These are phyloP conservation scores for Zele albiditarsus DNA, from an alignment of 2,888 invertebrate genomes.

Conservation along the genomic window DNA sequence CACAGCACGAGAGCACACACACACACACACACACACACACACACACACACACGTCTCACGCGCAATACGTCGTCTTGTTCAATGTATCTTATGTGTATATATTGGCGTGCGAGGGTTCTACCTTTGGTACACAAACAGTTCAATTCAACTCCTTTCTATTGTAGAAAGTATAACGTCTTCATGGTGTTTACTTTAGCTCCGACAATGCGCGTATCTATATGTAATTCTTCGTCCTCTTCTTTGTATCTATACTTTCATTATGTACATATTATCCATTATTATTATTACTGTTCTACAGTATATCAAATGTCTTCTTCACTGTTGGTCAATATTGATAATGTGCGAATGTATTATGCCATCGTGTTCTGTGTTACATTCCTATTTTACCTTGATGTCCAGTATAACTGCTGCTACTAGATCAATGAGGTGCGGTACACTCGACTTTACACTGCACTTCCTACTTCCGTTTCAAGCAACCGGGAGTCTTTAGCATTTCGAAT, in stretches of 20 bases:
- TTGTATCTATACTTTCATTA: background rate
- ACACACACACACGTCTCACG: background rate
- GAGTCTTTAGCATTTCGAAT: constrained; percentile 21
- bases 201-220: background rate
- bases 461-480: constrained; percentile 25
- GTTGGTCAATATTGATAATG: constrained; percentile 52
- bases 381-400: constrained; percentile 16
- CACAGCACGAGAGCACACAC: constrained; percentile 6
- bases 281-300: background rate
- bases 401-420: constrained; percentile 41
- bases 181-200: background rate
- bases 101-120: background rate
- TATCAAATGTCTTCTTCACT: background rate
- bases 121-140: background rate
- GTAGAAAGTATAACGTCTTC: constrained; percentile 9
- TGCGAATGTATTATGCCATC: constrained; percentile 52
- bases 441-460: constrained; percentile 29
- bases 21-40: background rate
- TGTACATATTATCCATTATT: constrained; percentile 4
- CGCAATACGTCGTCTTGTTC: background rate
- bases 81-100: constrained; percentile 14
- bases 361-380: constrained; percentile 33
- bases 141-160: background rate
- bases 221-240: background rate
- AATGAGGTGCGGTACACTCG: constrained; percentile 42